These are phyloP conservation scores for Larimichthys polyactis DNA, from an alignment of 2,113 vertebrate genomes.

Conservation along the genomic window DNA sequence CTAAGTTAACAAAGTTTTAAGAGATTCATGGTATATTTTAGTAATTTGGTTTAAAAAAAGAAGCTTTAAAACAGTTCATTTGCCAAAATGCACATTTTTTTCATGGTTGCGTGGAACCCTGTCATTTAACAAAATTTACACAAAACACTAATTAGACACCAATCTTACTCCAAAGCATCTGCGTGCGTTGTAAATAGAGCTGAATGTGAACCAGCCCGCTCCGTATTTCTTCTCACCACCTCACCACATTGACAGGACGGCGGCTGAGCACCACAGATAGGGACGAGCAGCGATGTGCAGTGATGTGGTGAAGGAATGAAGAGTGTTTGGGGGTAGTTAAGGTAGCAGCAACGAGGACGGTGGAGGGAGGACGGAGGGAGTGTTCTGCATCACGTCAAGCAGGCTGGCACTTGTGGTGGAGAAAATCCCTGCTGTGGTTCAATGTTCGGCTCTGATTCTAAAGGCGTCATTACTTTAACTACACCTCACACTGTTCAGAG, in stretches of 20 bases:
- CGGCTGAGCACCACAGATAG: neutral
- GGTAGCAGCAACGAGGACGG: neutral
- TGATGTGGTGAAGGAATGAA: neutral
- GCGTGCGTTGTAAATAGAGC: conserved; percentile 14
- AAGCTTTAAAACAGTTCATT: conserved; percentile 4
- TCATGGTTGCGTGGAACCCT: neutral
- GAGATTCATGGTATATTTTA: neutral
- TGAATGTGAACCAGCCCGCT: conserved; percentile 7
- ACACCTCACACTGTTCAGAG: neutral
- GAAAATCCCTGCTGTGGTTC: neutral
- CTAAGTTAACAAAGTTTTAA: neutral
- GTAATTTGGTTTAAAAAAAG: neutral
- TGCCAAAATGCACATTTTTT: neutral
- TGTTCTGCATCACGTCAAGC: neutral
- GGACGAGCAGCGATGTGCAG: neutral
- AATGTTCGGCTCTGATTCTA: neutral
- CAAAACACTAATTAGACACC: conserved; percentile 41
- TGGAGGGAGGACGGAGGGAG: neutral
- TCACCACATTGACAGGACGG: neutral
- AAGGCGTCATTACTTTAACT: neutral
- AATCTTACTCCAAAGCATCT: neutral
- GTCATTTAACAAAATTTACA: conserved; percentile 15
- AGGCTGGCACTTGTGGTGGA: neutral
- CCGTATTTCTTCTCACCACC: neutral
- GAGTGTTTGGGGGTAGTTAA: neutral